Evolutionary conservation across 2,797 vertebrate species (phyloP), one percentile per base, ranked within the genome.

Genomic region (Tapirus indicus): DNA sequence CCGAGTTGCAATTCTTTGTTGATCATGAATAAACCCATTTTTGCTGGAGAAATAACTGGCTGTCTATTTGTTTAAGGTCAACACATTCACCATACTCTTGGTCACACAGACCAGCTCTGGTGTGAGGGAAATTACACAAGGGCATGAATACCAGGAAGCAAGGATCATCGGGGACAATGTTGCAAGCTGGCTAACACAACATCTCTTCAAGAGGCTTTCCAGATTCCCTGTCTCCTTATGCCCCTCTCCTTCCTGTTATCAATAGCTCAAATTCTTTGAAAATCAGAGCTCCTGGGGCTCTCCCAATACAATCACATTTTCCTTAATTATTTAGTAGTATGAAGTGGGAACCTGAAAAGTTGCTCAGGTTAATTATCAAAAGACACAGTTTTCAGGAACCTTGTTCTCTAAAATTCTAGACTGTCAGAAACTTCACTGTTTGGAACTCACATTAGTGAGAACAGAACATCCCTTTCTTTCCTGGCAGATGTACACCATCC

Each of bases 311-410:
- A 38, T 20, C 23, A 88, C 7, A 69, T 68, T 84, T 75, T 91
- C 41, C 56, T 47, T 75, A 54, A 54, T 92, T 88, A 62, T 79
- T 94, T 84, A 83, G 3, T 62, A 77, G 91, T 72, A 83, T 29
- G 56, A 91, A 91, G 32, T 86, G 38, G 90, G 21, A 87, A 27
- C 12, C 66, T 44, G 27, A 38, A 95, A 92, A 91, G 35, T 14
- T 66, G 44, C 18, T 35, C 93, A 72, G 38, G 47, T 69, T 90
- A 94, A 91, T 77, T 93, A 93, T 62, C 74, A 86, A 79, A 95
- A 54, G 49, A 83, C 4, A 68, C 2, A 58, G 47, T 56, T 23
- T 6, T 35, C 49, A 95, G 29, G 27, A 94, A 88, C 6, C 6
- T 41, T 66, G 17, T 86, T 95, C 29, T 87, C 17, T 64, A 88